These are phyloP conservation scores for Luffia ferchaultella DNA, from an alignment of 2,888 invertebrate species.

Conservation along the genomic window DNA sequence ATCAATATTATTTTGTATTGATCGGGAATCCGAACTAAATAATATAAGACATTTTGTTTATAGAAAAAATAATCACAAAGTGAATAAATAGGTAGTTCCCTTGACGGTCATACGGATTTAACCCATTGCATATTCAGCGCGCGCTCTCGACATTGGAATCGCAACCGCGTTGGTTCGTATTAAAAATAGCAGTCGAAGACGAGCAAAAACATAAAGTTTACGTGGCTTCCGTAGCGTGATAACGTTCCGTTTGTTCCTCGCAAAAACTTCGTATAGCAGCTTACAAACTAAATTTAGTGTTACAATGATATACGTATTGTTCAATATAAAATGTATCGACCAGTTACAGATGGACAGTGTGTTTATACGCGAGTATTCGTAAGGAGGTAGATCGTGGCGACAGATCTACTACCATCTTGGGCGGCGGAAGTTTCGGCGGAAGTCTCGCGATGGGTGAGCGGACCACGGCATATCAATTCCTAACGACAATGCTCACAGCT, in stretches of 20 bases:
- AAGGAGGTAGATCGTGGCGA: too few species aligned
- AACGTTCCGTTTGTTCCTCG: conserved; percentile 1
- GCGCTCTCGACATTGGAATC: conserved; percentile 66
- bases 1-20: too few species aligned
- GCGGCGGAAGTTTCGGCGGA: conserved; percentile 63
- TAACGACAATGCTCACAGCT: conserved; percentile 16
- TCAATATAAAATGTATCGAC: too few species aligned
- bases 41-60: too few species aligned
- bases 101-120: too few species aligned
- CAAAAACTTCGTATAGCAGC: too few species aligned
- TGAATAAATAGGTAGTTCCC: too few species aligned
- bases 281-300: too few species aligned
- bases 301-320: too few species aligned
- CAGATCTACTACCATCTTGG: conserved; percentile 56
- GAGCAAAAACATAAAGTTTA: conserved; percentile 51
- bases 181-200: conserved; percentile 63
- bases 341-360: too few species aligned
- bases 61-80: too few species aligned
- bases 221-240: conserved; percentile 39
- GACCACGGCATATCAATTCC: conserved; percentile 49
- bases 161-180: conserved; percentile 50
- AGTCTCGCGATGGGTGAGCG: conserved; percentile 63
- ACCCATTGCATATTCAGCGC: conserved; percentile 62
- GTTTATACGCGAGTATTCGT: background rate
- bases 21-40: too few species aligned